Base-by-base conservation (phyloP, 2,113 vertebrate species). In the Etheostoma spectabile region DNA sequence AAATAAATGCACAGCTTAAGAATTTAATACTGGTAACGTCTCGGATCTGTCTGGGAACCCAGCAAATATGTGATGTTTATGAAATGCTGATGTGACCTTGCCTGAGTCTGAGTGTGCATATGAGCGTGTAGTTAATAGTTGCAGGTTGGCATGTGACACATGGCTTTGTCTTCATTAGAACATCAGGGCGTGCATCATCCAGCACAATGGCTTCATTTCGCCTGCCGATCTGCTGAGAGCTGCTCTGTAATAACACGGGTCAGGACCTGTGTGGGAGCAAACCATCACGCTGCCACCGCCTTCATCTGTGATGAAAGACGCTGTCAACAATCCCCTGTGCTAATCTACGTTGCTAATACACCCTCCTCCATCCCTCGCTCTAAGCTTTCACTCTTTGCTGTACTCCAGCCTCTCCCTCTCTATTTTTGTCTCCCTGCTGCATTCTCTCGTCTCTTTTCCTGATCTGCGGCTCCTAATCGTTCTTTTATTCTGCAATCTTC, bases 231-330 rank as follows among this genome's bases (percentile, higher is more conserved):
- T 96, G 93, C 93, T 93, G 92, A 94, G 93, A 92, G 92, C 93
- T 93, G 92, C 95, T 96, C 96, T 95, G 95, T 93, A 95, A 95
- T 93, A 95, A 91, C 93, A 94, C 79, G 67, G 96, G 96, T 96
- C 96, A 95, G 84, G 96, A 96, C 95, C 95, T 95, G 95, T 95
- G 96, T 95, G 90, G 95, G 86, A 94, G 94, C 73, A 92, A 94
- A 94, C 91, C 88, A 91, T 94, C 90, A 66, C 76, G 77, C 93
- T 90, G 92, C 78, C 83, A 86, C 53, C 77, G 88, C 92, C 57
- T 70, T 93, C 93, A 83, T 81, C 63, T 10, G 14, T 95, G 95
- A 96, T 96, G 96, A 97, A 96, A 94, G 93, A 96, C 93, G 91
- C 91, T 78, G 91, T 95, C 93, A 95, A 87, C 90, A 94, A 92